Percentiles rank a stretch among this genome's conserved stretches.
These are phyloP conservation scores for Rachycentron canadum DNA, from an alignment of 2,797 vertebrate species.

Conservation along the genomic window DNA sequence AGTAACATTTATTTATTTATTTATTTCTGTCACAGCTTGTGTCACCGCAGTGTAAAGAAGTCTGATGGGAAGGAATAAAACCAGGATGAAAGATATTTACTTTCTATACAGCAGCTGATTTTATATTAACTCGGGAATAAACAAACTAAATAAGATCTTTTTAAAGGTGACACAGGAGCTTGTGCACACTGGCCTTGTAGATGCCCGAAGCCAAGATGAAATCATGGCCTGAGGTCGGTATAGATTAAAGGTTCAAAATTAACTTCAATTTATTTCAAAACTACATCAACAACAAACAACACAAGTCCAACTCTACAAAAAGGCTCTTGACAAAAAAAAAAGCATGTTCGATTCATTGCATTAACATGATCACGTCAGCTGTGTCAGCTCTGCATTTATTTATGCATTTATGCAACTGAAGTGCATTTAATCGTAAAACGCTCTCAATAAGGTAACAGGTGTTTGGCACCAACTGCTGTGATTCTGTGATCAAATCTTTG, in stretches of 20 bases:
- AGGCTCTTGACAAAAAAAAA: too few species aligned
- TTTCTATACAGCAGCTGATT: conserved; percentile 6
- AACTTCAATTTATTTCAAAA: conserved; percentile 3
- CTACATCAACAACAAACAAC: background rate
- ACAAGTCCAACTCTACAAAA: too few species aligned
- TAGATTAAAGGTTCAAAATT: background rate
- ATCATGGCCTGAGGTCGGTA: background rate
- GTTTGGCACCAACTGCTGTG: conserved; percentile 27
- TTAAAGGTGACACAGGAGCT: too few species aligned
- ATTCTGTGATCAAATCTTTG: conserved; percentile 50
- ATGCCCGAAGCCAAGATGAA: background rate
- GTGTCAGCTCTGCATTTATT: background rate
- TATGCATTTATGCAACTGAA: conserved; percentile 1
- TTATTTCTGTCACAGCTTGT: conserved; percentile 45
- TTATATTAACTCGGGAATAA: conserved; percentile 21
- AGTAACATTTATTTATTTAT: conserved; percentile 56
- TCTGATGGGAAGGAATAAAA: conserved; percentile 40
- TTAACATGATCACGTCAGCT: background rate
- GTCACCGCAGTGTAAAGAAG: conserved; percentile 40
- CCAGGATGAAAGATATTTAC: conserved; percentile 21
- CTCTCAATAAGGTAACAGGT: conserved; percentile 10
- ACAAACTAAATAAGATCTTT: conserved; percentile 9
- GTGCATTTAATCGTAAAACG: background rate
- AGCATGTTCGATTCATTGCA: conserved; percentile 11
- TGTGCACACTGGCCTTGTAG: too few species aligned